A percentile compares a stretch with the other conserved stretches of the same genome.
These are phyloP conservation scores for Monopis laevigella DNA, from an alignment of 2,888 invertebrate species.

Conservation along the genomic window DNA sequence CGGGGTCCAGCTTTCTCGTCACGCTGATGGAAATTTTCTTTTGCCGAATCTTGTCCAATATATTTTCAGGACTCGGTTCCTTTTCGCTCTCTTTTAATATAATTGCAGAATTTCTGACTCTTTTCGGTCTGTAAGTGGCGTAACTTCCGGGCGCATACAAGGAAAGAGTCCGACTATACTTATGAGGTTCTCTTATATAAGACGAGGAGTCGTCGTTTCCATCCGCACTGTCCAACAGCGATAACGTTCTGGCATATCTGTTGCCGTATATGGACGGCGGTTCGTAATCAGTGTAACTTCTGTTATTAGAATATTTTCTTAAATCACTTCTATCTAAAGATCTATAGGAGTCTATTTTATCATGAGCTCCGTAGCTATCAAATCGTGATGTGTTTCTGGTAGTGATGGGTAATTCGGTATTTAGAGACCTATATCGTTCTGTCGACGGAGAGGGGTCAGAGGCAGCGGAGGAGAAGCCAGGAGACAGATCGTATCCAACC, in stretches of 20 bases:
- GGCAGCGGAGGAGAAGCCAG: constrained; percentile 44
- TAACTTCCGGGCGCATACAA: constrained; percentile 60
- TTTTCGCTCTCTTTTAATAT: constrained; percentile 60
- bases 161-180: constrained; percentile 55
- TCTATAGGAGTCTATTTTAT: constrained; percentile 56
- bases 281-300: constrained; percentile 52
- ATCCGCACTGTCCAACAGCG: constrained; percentile 50
- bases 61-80: constrained; percentile 59
- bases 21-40: constrained; percentile 60
- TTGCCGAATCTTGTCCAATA: constrained; percentile 59
- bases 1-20: constrained; percentile 51
- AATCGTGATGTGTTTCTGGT: constrained; percentile 43
- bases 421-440: constrained; percentile 50
- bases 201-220: constrained; percentile 33
- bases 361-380: constrained; percentile 46
- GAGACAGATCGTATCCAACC: constrained; percentile 45
- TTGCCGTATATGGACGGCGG: constrained; percentile 42
- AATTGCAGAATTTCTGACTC: constrained; percentile 58
- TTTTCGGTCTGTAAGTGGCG: constrained; percentile 58
- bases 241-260: constrained; percentile 55
- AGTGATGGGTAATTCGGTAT: constrained; percentile 39
- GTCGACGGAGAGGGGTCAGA: constrained; percentile 48
- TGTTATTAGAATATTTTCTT: constrained; percentile 46
- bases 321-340: constrained; percentile 59
- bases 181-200: constrained; percentile 43